Conservation (phyloP, 2,888 invertebrate species). For the Chrysodeixis includens region DNA sequence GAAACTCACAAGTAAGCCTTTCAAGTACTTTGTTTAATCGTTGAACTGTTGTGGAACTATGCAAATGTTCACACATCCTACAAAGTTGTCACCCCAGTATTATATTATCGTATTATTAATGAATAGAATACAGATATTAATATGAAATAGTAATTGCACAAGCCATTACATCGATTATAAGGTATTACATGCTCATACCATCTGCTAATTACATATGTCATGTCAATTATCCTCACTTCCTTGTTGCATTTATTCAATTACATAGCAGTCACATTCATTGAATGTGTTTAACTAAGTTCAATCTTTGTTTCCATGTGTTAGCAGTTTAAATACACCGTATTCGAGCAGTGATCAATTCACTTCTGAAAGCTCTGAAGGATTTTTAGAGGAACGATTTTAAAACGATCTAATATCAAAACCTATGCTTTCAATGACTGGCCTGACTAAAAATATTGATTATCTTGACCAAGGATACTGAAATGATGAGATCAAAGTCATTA, state of each 20-base stretch:
- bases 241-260: conserved; percentile 34
- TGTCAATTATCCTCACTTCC: conserved; percentile 42
- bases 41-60: conserved; percentile 29
- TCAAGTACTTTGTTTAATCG: conserved; percentile 17
- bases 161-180: conserved; percentile 38
- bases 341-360: too few relatives aligned
- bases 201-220: conserved; percentile 35
- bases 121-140: conserved; percentile 19
- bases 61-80: conserved; percentile 32
- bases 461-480: background rate
- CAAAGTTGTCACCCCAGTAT: conserved; percentile 22
- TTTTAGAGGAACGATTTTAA: too few relatives aligned
- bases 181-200: conserved; percentile 29
- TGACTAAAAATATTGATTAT: background rate
- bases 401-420: too few relatives aligned
- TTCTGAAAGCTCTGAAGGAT: background rate
- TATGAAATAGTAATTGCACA: conserved; percentile 41
- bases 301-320: too few relatives aligned
- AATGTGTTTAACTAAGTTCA: background rate
- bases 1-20: conserved; percentile 19
- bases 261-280: conserved; percentile 13
- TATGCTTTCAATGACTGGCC: background rate
- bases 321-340: too few relatives aligned
- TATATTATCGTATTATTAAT: conserved; percentile 16
- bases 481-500: background rate